Evolutionary conservation across 2,797 vertebrate species (phyloP), one percentile per base, ranked within the genome.

Genomic region (Cryptoprocta ferox): DNA sequence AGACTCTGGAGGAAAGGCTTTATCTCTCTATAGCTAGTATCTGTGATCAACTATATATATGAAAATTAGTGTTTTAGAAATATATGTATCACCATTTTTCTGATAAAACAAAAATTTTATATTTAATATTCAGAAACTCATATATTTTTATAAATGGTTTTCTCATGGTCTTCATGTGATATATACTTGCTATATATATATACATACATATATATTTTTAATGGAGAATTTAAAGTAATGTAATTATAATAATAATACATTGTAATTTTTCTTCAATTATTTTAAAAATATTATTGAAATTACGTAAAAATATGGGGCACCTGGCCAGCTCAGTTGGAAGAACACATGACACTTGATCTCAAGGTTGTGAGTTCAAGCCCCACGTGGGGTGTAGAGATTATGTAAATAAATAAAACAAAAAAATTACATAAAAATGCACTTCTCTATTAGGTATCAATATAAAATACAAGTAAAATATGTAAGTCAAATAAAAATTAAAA

Each of bases 41-140:
- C 18, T 95, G 4, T 71, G 19, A 86, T 95, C 19, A 68, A 75
- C 14, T 89, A 45, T 30, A 80, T 11, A 11, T 19, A 59, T 48
- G 61, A 96, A 66, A 76, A 65, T 37, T 87, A 24, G 8, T 70
- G 28, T 45, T 95, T 96, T 68, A 89, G 32, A 71, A 82, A 95
- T 30, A 86, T n/a, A 28, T 26, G 19, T 8, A 5, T 87, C 42
- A 81, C 4, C 56, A 68, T 85, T 75, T 89, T 97, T 94, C 11
- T 45, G 70, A 83, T 82, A 32, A 89, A 91, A 63, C 30, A 63
- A 50, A 82, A 65, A n/a, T 75, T 56, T 83, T 32, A 61, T 15
- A 76, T 63, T 94, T 94, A 75, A n/a, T 79, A 56, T 78, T 90
- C n/a, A 88, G 21, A 97, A 93, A 88, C 3, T 75, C 10, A 82